A percentile compares a stretch with the other conserved stretches of the same genome.
Conservation (phyloP, 2,888 invertebrate genomes). For the Xanthia icteritia region DNA sequence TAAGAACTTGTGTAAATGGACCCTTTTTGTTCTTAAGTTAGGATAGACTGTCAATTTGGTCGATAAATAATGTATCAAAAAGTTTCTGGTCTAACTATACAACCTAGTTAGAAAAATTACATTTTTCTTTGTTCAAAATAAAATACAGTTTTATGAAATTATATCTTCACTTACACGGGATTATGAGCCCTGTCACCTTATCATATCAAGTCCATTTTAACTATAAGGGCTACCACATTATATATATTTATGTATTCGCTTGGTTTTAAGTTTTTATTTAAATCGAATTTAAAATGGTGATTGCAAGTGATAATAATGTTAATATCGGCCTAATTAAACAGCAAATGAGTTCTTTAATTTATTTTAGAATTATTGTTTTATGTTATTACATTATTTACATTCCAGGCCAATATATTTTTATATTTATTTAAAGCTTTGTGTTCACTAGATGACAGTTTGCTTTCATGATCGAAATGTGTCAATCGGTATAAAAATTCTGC, state of each 20-base stretch:
- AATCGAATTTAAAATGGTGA: constrained; percentile 46
- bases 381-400: constrained; percentile 70
- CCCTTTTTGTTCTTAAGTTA: not conserved
- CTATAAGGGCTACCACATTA: constrained; percentile 36
- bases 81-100: constrained; percentile 55
- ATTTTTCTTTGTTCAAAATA: constrained; percentile 42
- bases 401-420: constrained; percentile 68
- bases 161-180: constrained; percentile 41
- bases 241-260: constrained; percentile 36
- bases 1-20: not conserved
- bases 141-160: constrained; percentile 47
- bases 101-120: constrained; percentile 57
- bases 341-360: constrained; percentile 47
- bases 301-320: constrained; percentile 54
- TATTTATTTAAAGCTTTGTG: constrained; percentile 57
- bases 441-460: constrained; percentile 1
- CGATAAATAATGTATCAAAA: not conserved
- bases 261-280: constrained; percentile 47
- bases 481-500: not conserved
- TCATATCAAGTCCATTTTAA: constrained; percentile 44
- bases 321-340: constrained; percentile 54
- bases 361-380: constrained; percentile 67
- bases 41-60: constrained; percentile 27
- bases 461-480: not conserved
- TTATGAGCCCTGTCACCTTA: constrained; percentile 33